phyloP scores from a whole-genome alignment of 2,888 invertebrate species.

The Ophraella communa region DNA sequence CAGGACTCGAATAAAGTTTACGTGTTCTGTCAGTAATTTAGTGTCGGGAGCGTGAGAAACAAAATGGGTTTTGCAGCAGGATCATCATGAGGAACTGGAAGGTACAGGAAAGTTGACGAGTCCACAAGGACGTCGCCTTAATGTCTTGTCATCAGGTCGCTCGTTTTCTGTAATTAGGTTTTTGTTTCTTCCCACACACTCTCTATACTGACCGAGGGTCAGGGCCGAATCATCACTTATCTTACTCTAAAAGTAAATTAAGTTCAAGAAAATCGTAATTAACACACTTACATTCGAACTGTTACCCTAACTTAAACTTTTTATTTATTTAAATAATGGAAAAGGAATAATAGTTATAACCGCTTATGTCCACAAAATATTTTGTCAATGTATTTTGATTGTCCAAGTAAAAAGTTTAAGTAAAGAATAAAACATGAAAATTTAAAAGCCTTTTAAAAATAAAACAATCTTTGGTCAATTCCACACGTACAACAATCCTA shows the following conservation, averaged over 20 bases:
- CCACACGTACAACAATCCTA: too few relatives aligned
- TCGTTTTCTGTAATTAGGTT: constrained; percentile 60
- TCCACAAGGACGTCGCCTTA: constrained; percentile 58
- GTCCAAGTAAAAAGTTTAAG: too few relatives aligned
- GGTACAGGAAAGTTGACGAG: constrained; percentile 52
- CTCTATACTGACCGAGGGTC: constrained; percentile 43
- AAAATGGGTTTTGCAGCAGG: constrained; percentile 51
- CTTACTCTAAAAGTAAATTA: not conserved
- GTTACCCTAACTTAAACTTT: too few relatives aligned
- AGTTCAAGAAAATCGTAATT: not conserved
- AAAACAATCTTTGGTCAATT: too few relatives aligned
- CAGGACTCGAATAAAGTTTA: constrained; percentile 39
- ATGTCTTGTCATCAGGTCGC: constrained; percentile 59
- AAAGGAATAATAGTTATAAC: too few relatives aligned
- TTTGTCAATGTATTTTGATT: too few relatives aligned
- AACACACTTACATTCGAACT: too few relatives aligned
- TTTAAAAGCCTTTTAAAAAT: too few relatives aligned
- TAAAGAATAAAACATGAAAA: too few relatives aligned
- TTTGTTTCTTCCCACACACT: constrained; percentile 53
- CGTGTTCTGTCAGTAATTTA: constrained; percentile 47
- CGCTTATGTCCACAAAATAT: too few relatives aligned
- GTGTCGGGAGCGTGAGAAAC: constrained; percentile 53
- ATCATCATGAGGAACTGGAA: constrained; percentile 25
- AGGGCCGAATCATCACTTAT: constrained; percentile 7
- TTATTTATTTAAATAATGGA: too few relatives aligned